These are phyloP conservation scores for Centropristis striata DNA, from an alignment of 2,113 vertebrate species.

Conservation along the genomic window DNA sequence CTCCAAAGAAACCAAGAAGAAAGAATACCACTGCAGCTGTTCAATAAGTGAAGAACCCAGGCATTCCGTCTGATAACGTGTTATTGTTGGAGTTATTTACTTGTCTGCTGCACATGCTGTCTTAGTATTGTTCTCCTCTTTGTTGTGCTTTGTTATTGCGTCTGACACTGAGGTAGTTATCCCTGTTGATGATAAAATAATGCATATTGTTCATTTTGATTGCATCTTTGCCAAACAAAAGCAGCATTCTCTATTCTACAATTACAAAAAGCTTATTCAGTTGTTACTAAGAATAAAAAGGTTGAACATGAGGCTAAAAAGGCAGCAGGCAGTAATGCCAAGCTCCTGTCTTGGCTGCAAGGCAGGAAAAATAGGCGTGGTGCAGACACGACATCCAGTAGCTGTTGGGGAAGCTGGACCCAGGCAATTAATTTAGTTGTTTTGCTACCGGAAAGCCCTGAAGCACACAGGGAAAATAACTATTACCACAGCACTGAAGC, in stretches of 20 bases:
- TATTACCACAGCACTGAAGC: slow-evolving; percentile 5
- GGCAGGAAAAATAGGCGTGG: slow-evolving; percentile 3
- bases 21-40: slow-evolving; percentile 50
- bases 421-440: slow-evolving; percentile 48
- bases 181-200: slow-evolving; percentile 13
- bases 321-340: slow-evolving; percentile 7
- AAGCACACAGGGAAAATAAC: slow-evolving; percentile 35
- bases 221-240: neutral
- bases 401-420: slow-evolving; percentile 25
- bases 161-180: slow-evolving; percentile 4
- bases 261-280: neutral
- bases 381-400: slow-evolving; percentile 43
- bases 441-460: slow-evolving; percentile 19
- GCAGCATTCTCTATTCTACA: neutral
- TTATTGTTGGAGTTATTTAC: slow-evolving; percentile 36
- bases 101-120: slow-evolving; percentile 1
- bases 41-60: slow-evolving; percentile 37
- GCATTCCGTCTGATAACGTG: slow-evolving; percentile 25
- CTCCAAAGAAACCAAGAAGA: slow-evolving; percentile 39
- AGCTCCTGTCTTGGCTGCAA: slow-evolving; percentile 8
- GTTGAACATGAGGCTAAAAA: neutral
- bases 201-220: slow-evolving; percentile 10
- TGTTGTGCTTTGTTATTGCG: slow-evolving; percentile 8
- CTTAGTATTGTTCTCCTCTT: slow-evolving; percentile 15
- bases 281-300: slow-evolving; percentile 18